These are phyloP conservation scores for Sthenelais limicola DNA, from an alignment of 2,888 invertebrate species.

Conservation along the genomic window DNA sequence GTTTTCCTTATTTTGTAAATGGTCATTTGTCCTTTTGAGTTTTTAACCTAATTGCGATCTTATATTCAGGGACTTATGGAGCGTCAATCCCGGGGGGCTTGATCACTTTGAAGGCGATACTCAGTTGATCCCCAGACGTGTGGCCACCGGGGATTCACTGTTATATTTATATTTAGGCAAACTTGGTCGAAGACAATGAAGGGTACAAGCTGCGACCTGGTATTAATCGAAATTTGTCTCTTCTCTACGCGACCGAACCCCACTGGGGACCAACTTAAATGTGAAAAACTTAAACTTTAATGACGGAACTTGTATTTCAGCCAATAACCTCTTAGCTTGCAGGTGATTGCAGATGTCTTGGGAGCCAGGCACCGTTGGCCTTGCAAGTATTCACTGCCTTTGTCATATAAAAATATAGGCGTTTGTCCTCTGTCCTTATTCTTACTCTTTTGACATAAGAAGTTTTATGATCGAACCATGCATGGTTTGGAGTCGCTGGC, in stretches of 20 bases:
- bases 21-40: too few relatives aligned
- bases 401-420: constrained; percentile 30
- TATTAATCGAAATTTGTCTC: constrained; percentile 4
- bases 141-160: too few relatives aligned
- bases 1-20: too few relatives aligned
- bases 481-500: too few relatives aligned
- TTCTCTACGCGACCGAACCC: not conserved
- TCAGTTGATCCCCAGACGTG: too few relatives aligned
- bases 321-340: constrained; percentile 28
- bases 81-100: too few relatives aligned
- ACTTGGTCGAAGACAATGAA: too few relatives aligned
- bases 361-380: constrained; percentile 16
- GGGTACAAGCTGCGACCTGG: constrained; percentile 26
- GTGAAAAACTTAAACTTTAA: not conserved
- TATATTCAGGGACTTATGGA: too few relatives aligned
- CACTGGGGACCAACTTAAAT: not conserved
- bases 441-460: constrained; percentile 15
- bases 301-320: constrained; percentile 13
- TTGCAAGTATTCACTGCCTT: constrained; percentile 31
- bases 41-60: too few relatives aligned
- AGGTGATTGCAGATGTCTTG: constrained; percentile 14
- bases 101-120: too few relatives aligned
- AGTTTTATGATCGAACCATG: too few relatives aligned
- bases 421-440: constrained; percentile 22
- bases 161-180: too few relatives aligned